Conservation (phyloP, 1,140 invertebrate genomes). For the Calephelis nemesis region DNA sequence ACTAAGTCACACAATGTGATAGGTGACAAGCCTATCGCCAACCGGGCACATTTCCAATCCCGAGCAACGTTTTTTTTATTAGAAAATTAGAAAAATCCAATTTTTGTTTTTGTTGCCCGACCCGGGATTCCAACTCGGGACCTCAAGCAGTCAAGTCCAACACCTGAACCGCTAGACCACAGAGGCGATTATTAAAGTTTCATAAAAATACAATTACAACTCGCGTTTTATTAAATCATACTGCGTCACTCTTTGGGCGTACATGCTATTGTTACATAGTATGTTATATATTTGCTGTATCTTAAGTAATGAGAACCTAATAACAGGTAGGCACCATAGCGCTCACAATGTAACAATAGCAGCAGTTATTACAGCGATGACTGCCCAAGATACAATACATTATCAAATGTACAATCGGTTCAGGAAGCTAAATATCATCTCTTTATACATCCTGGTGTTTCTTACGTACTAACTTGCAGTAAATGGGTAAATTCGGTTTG, state of each 20-base stretch:
- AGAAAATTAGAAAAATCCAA: too few species aligned
- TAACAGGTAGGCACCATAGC: conserved; percentile 8
- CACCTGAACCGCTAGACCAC: too few species aligned
- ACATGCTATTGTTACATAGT: conserved; percentile 3
- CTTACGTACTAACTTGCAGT: too few species aligned
- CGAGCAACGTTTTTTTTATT: too few species aligned
- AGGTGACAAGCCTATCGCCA: too few species aligned
- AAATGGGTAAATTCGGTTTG: too few species aligned
- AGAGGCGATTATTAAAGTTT: too few species aligned
- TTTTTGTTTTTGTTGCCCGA: too few species aligned
- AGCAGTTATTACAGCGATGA: background rate
- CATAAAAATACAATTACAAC: background rate
- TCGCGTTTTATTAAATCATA: background rate
- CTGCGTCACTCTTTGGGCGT: background rate
- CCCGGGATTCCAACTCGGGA: too few species aligned
- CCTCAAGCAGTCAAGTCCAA: too few species aligned
- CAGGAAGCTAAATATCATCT: conserved; percentile 2
- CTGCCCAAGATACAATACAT: conserved; percentile 5
- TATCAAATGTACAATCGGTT: background rate
- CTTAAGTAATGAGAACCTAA: conserved; percentile 8
- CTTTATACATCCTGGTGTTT: background rate
- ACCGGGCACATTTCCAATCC: too few species aligned
- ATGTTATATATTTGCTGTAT: conserved; percentile 11
- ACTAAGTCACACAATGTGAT: too few species aligned
- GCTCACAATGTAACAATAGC: background rate